phyloP scores from a whole-genome alignment of 1,140 invertebrate species.

The Periplaneta americana region DNA sequence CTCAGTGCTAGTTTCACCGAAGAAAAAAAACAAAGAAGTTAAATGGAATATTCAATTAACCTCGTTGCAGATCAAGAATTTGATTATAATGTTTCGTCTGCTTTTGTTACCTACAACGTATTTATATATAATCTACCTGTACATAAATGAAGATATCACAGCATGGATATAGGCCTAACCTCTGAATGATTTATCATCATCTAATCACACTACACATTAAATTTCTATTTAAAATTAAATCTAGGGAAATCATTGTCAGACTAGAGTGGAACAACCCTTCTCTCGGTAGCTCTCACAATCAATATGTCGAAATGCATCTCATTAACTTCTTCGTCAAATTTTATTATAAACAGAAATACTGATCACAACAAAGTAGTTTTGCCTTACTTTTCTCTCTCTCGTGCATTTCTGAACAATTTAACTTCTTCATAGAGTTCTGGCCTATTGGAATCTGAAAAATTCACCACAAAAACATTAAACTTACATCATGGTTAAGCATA shows the following conservation, averaged over 20 bases:
- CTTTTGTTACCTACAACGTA: too few species aligned
- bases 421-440: slow-evolving; percentile 91
- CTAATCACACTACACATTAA: neutral
- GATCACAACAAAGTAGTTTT: neutral
- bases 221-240: neutral
- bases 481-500: too few species aligned
- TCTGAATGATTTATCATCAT: too few species aligned
- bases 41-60: too few species aligned
- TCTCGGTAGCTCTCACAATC: neutral
- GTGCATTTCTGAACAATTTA: slow-evolving; percentile 86
- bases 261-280: neutral
- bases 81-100: too few species aligned
- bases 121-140: too few species aligned
- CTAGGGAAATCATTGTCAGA: neutral
- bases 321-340: neutral
- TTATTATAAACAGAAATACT: neutral
- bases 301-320: neutral
- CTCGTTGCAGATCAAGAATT: too few species aligned
- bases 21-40: too few species aligned
- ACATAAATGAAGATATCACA: too few species aligned
- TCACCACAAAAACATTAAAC: too few species aligned
- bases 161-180: too few species aligned
- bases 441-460: slow-evolving; percentile 47
- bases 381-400: slow-evolving; percentile 88
- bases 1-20: too few species aligned